phyloP scores from a whole-genome alignment of 2,888 invertebrate species.

The Stenodera caucasica region DNA sequence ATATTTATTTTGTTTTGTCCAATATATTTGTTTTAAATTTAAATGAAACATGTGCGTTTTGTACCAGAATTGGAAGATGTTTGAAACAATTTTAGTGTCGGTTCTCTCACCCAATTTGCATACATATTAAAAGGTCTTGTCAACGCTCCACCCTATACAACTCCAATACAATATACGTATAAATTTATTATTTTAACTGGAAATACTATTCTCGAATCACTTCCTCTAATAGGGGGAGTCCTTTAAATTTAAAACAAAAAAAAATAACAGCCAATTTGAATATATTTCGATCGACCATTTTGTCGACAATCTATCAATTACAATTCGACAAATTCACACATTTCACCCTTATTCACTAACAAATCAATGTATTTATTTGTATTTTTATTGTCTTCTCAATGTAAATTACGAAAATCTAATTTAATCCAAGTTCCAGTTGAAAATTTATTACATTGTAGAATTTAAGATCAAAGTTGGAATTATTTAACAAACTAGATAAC shows the following conservation, averaged over 20 bases:
- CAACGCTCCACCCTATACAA: neutral
- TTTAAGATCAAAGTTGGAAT: slow-evolving; percentile 1
- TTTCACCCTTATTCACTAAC: no score
- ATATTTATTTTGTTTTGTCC: no score
- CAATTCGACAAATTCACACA: slow-evolving; percentile 4
- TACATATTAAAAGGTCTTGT: slow-evolving; percentile 7
- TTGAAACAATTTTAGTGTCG: neutral
- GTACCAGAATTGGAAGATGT: neutral
- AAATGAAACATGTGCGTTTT: no score
- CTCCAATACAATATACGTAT: neutral
- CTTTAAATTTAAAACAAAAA: no score
- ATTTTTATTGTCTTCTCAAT: no score
- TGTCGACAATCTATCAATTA: neutral
- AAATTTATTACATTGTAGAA: neutral
- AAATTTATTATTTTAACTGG: slow-evolving; percentile 7
- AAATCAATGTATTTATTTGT: no score
- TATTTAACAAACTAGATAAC: slow-evolving; percentile 1
- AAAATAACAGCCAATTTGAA: neutral
- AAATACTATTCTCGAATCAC: neutral
- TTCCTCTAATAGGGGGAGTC: neutral
- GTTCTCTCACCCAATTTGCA: neutral
- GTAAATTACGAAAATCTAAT: neutral
- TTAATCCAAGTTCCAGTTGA: neutral
- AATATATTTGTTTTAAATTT: no score
- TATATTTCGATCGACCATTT: no score